Conservation (phyloP, 1,140 invertebrate species). For the Diprion similis region DNA sequence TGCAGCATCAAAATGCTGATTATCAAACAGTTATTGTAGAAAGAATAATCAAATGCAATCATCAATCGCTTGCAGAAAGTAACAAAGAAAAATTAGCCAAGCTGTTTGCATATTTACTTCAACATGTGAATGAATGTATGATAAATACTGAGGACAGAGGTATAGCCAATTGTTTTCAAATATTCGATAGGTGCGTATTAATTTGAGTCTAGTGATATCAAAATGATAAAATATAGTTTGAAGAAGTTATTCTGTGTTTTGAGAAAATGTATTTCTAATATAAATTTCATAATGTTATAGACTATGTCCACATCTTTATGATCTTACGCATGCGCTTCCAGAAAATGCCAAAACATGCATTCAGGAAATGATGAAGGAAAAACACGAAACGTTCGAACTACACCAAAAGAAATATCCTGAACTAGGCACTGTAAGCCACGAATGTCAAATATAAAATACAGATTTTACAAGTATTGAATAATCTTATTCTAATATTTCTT, state of each 20-base stretch:
- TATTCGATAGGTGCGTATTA: conserved; percentile 59
- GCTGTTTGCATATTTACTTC: conserved; percentile 76
- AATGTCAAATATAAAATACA: conserved; percentile 24
- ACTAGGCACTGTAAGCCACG: conserved; percentile 67
- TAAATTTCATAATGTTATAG: conserved; percentile 42
- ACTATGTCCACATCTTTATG: conserved; percentile 75
- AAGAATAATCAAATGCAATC: conserved; percentile 85
- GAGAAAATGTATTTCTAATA: conserved; percentile 33
- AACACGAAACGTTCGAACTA: conserved; percentile 72
- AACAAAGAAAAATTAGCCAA: conserved; percentile 80
- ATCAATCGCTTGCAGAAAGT: conserved; percentile 75
- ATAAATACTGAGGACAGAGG: conserved; percentile 58
- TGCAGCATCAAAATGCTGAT: conserved; percentile 66
- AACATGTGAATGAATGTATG: conserved; percentile 75
- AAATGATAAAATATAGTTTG: conserved; percentile 10
- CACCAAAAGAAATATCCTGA: conserved; percentile 70
- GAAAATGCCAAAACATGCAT: conserved; percentile 70
- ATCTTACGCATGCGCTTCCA: conserved; percentile 75
- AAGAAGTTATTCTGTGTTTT: conserved; percentile 26
- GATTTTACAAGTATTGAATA: conserved; percentile 18
- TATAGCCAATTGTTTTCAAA: conserved; percentile 65
- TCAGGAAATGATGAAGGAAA: conserved; percentile 75
- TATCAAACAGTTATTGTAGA: conserved; percentile 78
- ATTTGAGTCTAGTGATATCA: not conserved
- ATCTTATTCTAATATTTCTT: conserved; percentile 25